Conservation (phyloP, 2,113 vertebrate genomes). For the Rhinopomastus cyanomelas region DNA sequence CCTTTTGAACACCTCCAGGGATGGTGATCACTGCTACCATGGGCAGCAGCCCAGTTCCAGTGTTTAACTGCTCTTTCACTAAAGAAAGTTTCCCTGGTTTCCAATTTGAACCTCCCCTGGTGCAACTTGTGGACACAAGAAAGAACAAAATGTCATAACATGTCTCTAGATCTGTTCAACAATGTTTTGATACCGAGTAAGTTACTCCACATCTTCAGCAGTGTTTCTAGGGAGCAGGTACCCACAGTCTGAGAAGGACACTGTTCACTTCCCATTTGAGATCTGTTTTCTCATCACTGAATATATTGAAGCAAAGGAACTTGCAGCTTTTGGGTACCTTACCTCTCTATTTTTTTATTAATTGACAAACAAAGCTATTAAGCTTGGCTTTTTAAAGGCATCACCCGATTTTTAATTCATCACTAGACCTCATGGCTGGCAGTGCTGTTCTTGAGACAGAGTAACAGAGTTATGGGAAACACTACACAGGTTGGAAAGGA, state of each 20-base stretch:
- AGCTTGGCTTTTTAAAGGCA: neutral
- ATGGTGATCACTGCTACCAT: too few species aligned
- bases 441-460: neutral
- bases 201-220: neutral
- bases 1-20: too few species aligned
- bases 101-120: too few species aligned
- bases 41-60: too few species aligned
- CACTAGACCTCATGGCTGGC: neutral
- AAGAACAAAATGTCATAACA: fast-evolving
- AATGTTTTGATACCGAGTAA: neutral
- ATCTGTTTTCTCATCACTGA: neutral
- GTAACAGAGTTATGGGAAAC: too few species aligned
- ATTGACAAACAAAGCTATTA: neutral
- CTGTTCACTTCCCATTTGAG: neutral
- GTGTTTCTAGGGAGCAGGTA: neutral
- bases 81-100: too few species aligned
- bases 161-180: neutral
- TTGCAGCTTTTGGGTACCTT: neutral
- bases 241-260: neutral
- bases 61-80: too few species aligned
- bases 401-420: neutral
- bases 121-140: too few species aligned
- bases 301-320: neutral
- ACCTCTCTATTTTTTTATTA: neutral
- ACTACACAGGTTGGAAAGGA: too few species aligned